Percentiles rank a stretch among this genome's conserved stretches.
phyloP scores from a whole-genome alignment of 2,797 vertebrate genomes.

The Morelia viridis region DNA sequence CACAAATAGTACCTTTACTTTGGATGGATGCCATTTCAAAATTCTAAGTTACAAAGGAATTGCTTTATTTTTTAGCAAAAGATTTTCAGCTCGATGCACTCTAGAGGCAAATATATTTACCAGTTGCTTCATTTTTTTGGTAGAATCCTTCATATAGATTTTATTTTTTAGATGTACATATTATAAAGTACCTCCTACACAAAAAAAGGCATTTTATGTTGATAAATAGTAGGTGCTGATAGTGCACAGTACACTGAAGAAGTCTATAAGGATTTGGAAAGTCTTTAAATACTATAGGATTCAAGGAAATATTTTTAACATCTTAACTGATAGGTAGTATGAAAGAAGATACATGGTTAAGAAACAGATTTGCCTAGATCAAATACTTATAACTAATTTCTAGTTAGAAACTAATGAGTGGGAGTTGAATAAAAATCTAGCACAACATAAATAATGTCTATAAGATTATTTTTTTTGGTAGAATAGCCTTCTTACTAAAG shows the following conservation, averaged over 20 bases:
- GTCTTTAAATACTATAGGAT: conserved; percentile 23
- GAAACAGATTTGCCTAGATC: background rate
- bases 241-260: background rate
- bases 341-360: conserved; percentile 1
- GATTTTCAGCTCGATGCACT: too few species aligned
- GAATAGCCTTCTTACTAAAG: background rate
- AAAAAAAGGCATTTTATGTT: background rate
- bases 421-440: conserved; percentile 17
- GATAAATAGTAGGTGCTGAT: background rate
- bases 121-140: too few species aligned
- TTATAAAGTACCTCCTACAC: too few species aligned
- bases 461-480: background rate
- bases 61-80: too few species aligned
- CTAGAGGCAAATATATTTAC: too few species aligned
- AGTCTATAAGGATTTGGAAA: conserved; percentile 6
- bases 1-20: too few species aligned
- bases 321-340: background rate
- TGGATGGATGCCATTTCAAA: background rate
- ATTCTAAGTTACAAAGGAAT: background rate
- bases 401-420: conserved; percentile 25
- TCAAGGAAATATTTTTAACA: conserved; percentile 15
- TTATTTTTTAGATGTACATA: too few species aligned
- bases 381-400: background rate
- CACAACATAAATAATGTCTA: background rate
- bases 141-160: too few species aligned